Base-by-base conservation (phyloP, 2,888 invertebrate genomes). In the Helleia helle region DNA sequence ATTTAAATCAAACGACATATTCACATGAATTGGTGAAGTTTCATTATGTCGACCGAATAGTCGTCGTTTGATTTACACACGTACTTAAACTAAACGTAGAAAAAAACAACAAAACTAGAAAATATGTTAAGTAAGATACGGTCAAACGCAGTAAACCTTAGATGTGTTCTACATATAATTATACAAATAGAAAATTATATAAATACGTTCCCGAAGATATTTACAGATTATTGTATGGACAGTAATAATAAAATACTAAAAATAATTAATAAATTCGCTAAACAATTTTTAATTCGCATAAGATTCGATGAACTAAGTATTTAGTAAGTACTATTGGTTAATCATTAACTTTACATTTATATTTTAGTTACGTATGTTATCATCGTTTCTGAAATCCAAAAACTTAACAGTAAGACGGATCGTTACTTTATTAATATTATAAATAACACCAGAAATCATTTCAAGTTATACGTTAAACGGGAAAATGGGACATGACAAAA, bases 311-410 rank as follows among this genome's bases (percentile, higher is more conserved):
- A 74, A 72, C 66, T 73, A 70, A 79, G 64, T 65, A n/a, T 69
- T 70, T 79, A 72, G 67, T 71, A 18, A 29, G 49, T 56, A 69
- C 71, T 79, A 79, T 72, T 56, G 75, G 71, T 80, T 80, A 80
- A 65, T 80, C 80, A 65, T 66, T 63, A 59, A 55, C 47, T 72
- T 81, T 81, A 81, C 49, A 65, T 59, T 74, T 80, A 79, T 54
- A 62, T 57, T 66, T 77, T 79, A 81, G 75, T 83, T 83, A 83
- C 83, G 83, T 84, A 81, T 80, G 71, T 77, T 73, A 73, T 62
- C 65, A 22, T 56, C 57, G 70, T 63, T 71, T 69, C 64, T 66
- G 69, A 71, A 76, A 72, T 68, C 65, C 68, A 61, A 65, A 67
- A 76, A 73, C 75, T 71, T 64, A 74, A 65, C 62, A 56, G 50